phyloP scores from a whole-genome alignment of 2,888 invertebrate species.

The Oxystoma pomonae region DNA sequence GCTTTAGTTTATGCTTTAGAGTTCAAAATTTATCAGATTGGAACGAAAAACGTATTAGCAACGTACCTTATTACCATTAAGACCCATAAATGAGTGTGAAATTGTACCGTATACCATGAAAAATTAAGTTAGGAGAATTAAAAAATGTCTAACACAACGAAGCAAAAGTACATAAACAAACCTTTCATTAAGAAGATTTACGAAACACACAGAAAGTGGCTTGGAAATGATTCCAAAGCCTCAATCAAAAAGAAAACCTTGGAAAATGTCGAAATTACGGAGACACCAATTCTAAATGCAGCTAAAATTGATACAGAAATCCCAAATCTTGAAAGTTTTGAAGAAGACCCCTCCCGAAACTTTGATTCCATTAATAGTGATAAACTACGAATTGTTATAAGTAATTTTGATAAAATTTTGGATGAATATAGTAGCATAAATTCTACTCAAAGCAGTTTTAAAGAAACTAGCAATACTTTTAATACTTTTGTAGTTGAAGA shows the following conservation, averaged over 20 bases:
- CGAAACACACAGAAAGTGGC: slow-evolving; percentile 39
- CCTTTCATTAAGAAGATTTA: slow-evolving; percentile 39
- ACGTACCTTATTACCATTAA: background rate
- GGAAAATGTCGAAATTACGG: background rate
- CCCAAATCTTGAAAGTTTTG: background rate
- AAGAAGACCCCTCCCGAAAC: background rate
- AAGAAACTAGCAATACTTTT: background rate
- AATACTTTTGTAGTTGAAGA: background rate
- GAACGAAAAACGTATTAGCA: background rate
- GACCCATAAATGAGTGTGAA: no score
- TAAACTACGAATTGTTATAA: slow-evolving; percentile 49
- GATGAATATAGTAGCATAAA: slow-evolving; percentile 44
- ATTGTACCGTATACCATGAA: no score
- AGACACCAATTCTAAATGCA: background rate
- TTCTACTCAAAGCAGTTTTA: background rate
- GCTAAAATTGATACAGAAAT: background rate
- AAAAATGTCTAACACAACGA: slow-evolving; percentile 36
- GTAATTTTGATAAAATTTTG: slow-evolving; percentile 54
- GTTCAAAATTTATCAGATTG: background rate
- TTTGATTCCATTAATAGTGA: slow-evolving; percentile 30
- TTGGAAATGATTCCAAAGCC: slow-evolving; percentile 22
- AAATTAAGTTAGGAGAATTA: no score
- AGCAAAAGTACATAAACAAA: slow-evolving; percentile 30
- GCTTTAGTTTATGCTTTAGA: background rate
- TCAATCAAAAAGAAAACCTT: background rate